A percentile compares a stretch with the other conserved stretches of the same genome.
phyloP scores from a whole-genome alignment of 2,797 vertebrate genomes.

The Paramormyrops hopkinsi region DNA sequence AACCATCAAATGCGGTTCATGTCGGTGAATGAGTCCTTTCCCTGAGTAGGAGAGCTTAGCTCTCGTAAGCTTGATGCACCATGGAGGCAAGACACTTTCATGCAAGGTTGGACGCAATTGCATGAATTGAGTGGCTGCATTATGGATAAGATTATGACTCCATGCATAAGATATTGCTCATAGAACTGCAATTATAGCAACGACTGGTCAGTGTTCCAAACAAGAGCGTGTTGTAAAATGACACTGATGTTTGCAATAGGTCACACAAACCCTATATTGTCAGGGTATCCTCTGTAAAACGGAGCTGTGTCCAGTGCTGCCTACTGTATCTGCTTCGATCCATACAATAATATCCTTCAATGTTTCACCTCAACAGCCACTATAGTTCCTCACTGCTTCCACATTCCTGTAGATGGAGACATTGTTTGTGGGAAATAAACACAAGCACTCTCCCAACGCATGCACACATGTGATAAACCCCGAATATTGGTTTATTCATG shows the following conservation, averaged over 20 bases:
- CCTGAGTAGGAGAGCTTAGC: not conserved
- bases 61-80: not conserved
- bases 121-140: not conserved
- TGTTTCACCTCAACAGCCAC: not conserved
- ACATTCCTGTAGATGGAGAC: conserved; percentile 86
- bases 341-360: not conserved
- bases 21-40: conserved; percentile 33
- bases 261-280: not conserved
- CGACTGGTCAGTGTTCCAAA: not conserved
- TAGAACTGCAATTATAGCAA: not conserved
- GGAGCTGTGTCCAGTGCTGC: not conserved
- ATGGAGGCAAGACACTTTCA: not conserved
- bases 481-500: not conserved
- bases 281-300: not conserved
- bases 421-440: conserved; percentile 67
- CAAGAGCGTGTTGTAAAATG: not conserved
- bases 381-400: conserved; percentile 25
- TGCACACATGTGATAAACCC: not conserved
- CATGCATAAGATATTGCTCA: not conserved
- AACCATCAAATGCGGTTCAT: conserved; percentile 59
- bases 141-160: not conserved
- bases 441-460: too few species aligned
- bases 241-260: not conserved
- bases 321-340: not conserved
- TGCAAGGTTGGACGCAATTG: not conserved